Base-by-base conservation (phyloP, 1,140 invertebrate genomes). In the Drosophila subobscura region DNA sequence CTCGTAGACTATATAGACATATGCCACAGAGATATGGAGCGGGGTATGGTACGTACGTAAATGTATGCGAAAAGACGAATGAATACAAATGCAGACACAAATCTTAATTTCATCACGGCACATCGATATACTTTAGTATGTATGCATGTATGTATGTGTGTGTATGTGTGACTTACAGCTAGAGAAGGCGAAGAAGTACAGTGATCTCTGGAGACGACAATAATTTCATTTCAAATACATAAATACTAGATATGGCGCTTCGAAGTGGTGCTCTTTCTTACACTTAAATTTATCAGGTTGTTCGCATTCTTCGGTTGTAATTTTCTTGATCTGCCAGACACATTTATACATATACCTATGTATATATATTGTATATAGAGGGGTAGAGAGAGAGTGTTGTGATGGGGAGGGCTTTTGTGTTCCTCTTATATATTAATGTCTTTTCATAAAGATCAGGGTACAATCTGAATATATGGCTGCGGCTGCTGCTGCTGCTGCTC, bases 181-280 rank as follows among this genome's bases (percentile, higher is more conserved):
- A 37, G 7, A 55, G n/a, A 8, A 49, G 33, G 33, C 23, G 54
- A 10, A 22, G 16, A 47, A 57, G 16, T 54, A 37, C 51, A 40
- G 42, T 57, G 63, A 55, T 68, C 50, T 29, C 63, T 67, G 2
- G 20, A 50, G 22, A 8, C n/a, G 12, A 50, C n/a, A 23, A 25
- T 29, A 57, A 20, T n/a, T 52, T 55, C 49, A 33, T 54, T 72
- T 54, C 51, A 50, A 29, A 22, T 22, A 45, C 45, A 68, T 72
- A 72, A 72, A 63, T 54, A 55, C 57, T 72, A 72, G 45, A 51
- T 72, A 72, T 72, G 67, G 67, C 57, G 50, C 57, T 44, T 58
- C 44, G n/a, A 12, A 55, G 14, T 42, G 44, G 44, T 55, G 52
- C 66, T 37, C 33, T 27, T 27, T 27, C 25, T 70, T 70, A 68